Conservation (phyloP, 2,888 invertebrate genomes). For the Dioctria rufipes region DNA sequence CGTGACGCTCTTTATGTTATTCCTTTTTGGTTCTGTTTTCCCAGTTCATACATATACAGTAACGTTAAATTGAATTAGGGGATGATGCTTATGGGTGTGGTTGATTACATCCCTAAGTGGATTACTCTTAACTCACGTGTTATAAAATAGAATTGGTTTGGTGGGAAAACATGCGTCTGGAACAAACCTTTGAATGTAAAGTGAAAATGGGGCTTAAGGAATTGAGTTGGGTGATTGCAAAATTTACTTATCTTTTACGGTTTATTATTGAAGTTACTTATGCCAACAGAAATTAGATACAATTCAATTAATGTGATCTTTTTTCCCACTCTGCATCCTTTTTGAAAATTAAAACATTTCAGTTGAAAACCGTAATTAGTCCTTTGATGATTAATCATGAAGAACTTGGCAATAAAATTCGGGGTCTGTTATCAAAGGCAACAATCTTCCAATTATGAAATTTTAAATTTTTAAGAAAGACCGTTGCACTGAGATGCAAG, state of each 20-base stretch:
- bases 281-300: background rate
- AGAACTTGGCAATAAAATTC: too few relatives aligned
- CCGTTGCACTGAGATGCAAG: too few relatives aligned
- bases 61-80: background rate
- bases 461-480: too few relatives aligned
- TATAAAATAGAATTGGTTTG: slow-evolving; percentile 10
- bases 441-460: too few relatives aligned
- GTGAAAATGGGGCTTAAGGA: slow-evolving; percentile 7
- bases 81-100: slow-evolving; percentile 24
- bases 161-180: slow-evolving; percentile 37
- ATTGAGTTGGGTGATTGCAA: slow-evolving; percentile 5
- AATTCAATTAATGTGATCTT: slow-evolving; percentile 16
- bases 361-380: too few relatives aligned
- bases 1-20: slow-evolving; percentile 1
- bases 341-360: too few relatives aligned
- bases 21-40: background rate
- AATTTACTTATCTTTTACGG: slow-evolving; percentile 1
- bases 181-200: background rate
- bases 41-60: background rate
- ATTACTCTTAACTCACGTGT: slow-evolving; percentile 33
- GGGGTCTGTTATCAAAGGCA: too few relatives aligned
- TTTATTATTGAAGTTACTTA: background rate
- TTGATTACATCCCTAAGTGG: slow-evolving; percentile 41
- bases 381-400: too few relatives aligned
- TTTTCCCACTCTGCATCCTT: too few relatives aligned